Percentiles rank a stretch among this genome's conserved stretches.
Evolutionary conservation across 2,888 invertebrate species (phyloP).

Genomic region (Plutella xylostella): DNA sequence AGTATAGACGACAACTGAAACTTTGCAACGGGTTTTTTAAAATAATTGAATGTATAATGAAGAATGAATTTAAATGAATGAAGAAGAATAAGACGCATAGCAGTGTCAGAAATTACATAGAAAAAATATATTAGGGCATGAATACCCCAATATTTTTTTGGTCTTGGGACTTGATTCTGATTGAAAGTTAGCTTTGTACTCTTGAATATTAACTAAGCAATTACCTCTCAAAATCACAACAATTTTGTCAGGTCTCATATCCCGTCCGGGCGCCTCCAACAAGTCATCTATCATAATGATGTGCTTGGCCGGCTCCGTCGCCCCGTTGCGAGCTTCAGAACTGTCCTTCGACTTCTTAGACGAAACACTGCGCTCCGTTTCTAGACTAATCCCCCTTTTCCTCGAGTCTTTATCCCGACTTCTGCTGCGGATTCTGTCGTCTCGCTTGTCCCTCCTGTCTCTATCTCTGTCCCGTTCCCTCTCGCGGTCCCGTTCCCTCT

Average conservation of each 20-base stretch:
- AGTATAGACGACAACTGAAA: too few species aligned
- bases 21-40: too few species aligned
- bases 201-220: too few species aligned
- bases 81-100: too few species aligned
- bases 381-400: slow-evolving; percentile 44
- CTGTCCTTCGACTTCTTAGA: not conserved
- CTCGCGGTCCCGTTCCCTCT: slow-evolving; percentile 12
- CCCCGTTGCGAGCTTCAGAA: not conserved
- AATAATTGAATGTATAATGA: too few species aligned
- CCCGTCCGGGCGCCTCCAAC: slow-evolving; percentile 82
- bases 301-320: slow-evolving; percentile 13
- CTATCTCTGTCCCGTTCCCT: slow-evolving; percentile 31
- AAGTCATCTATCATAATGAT: slow-evolving; percentile 84
- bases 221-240: slow-evolving; percentile 87
- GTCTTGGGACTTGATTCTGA: too few species aligned
- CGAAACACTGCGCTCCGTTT: slow-evolving; percentile 25
- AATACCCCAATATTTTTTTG: too few species aligned
- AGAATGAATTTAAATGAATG: too few species aligned
- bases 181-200: too few species aligned
- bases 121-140: too few species aligned
- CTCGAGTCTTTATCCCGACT: slow-evolving; percentile 43
- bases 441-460: slow-evolving; percentile 25
- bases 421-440: slow-evolving; percentile 35
- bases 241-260: slow-evolving; percentile 82
- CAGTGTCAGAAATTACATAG: too few species aligned